Base-by-base conservation (phyloP, 1,140 invertebrate genomes). In the Trichonephila clavata region DNA sequence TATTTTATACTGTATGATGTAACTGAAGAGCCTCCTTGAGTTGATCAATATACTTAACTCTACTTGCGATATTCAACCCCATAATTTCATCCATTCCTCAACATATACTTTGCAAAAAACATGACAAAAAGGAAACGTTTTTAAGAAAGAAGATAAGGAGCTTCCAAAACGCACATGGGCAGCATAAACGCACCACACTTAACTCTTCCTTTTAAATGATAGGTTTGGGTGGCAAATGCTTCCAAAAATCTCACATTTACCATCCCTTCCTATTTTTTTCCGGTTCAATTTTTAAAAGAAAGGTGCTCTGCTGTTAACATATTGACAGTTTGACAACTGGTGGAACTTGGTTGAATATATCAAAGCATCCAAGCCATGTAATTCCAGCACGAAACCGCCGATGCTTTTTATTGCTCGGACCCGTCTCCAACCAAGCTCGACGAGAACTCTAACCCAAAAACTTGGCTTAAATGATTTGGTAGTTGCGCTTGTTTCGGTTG, bases 401-500 rank as follows among this genome's bases (percentile, higher is more conserved):
- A 77, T 77, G 71, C 60, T 92, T 59, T 86, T 87, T 57, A 21
- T 18, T 39, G 61, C 27, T 0, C 43, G 43, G 50, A 87, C 39
- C 84, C 71, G 92, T 60, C 39, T 50, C 63, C 92, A 93, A 1
- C 86, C 63, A 83, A 88, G 21, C 92, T 50, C 63, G 20, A 61
- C 92, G 92, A 14, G 50, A 63, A 86, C 21, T 32, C 50, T 20
- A 21, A 21, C 18, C 13, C 27, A 20, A 24, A 24, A 24, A 60
- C 20, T 24, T n/a, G 39, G 63, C 24, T 50, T 93, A 93, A 93
- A 86, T 93, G 92, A 93, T 93, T 93, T 93, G 84, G 68, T 93
- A 88, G 84, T 88, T 60, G 84, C 65, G 57, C 84, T 27, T 43
- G 92, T 63, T 81, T 21, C 92, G 80, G 84, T 27, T 93, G 92